A percentile compares a stretch with the other conserved stretches of the same genome.
phyloP scores from a whole-genome alignment of 2,888 invertebrate genomes.

The Dascillus cervinus region DNA sequence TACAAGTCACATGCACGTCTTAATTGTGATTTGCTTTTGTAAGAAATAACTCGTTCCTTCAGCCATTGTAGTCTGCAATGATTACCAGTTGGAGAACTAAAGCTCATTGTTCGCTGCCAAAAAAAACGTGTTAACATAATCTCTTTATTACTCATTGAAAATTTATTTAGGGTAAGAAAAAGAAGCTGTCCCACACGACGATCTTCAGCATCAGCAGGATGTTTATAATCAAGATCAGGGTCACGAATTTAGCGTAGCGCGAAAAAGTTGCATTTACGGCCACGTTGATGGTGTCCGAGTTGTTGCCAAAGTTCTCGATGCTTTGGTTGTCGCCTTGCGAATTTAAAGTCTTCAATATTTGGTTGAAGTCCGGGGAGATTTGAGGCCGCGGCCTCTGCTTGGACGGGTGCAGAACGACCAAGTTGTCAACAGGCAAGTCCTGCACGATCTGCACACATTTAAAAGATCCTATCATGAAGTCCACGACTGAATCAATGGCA shows the following conservation, averaged over 20 bases:
- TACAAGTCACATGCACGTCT: too few species aligned
- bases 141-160: too few species aligned
- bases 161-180: too few species aligned
- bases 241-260: neutral
- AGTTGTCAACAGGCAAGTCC: neutral
- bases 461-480: neutral
- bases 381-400: neutral
- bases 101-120: too few species aligned
- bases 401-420: neutral
- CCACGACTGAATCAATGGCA: neutral
- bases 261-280: neutral
- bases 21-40: too few species aligned
- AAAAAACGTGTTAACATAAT: too few species aligned
- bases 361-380: neutral
- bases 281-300: neutral
- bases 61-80: too few species aligned
- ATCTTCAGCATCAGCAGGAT: neutral
- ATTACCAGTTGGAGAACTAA: too few species aligned
- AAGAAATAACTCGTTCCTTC: too few species aligned
- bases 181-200: neutral
- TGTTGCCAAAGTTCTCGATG: neutral
- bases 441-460: neutral
- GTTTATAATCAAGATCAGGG: neutral
- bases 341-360: neutral
- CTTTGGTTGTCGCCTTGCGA: neutral